phyloP scores from a whole-genome alignment of 2,888 invertebrate species.

The Lymantria dispar region DNA sequence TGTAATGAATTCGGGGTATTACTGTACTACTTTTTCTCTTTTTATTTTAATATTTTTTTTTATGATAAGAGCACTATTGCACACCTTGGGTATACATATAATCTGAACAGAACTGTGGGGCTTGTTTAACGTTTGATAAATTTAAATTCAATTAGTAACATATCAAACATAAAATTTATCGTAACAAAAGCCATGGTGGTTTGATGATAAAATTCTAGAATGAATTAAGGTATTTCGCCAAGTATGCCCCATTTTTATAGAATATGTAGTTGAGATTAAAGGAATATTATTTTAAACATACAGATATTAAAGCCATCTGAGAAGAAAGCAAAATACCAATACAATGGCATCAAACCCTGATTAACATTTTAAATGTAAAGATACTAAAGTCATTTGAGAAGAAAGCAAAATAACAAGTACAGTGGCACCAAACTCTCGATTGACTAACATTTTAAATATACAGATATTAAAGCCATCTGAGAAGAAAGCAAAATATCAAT shows the following conservation, averaged over 20 bases:
- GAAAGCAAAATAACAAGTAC: constrained; percentile 95
- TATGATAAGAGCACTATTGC: constrained; percentile 2
- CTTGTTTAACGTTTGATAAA: neutral
- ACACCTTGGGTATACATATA: neutral
- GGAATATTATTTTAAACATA: constrained; percentile 14
- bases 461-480: constrained; percentile 99
- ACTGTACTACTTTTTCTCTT: neutral
- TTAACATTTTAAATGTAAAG: constrained; percentile 71
- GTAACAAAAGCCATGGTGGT: neutral
- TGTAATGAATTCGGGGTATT: too few species aligned
- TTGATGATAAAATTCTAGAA: neutral
- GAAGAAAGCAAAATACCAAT: constrained; percentile 17
- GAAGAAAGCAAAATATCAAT: constrained; percentile 99
- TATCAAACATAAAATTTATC: neutral
- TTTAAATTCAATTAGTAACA: too few species aligned
- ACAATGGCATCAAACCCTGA: constrained; percentile 16
- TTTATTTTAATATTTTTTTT: constrained; percentile 1
- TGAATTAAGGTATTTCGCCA: constrained; percentile 2
- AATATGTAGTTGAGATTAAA: constrained; percentile 14
- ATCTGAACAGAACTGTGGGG: constrained; percentile 1
- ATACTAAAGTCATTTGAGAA: constrained; percentile 99
- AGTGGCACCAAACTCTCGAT: constrained; percentile 14
- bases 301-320: constrained; percentile 35
- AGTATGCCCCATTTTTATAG: constrained; percentile 13
- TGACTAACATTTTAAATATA: constrained; percentile 15